Evolutionary conservation across 2,113 vertebrate species (phyloP).

Genomic region (Colistium nudipinnis): DNA sequence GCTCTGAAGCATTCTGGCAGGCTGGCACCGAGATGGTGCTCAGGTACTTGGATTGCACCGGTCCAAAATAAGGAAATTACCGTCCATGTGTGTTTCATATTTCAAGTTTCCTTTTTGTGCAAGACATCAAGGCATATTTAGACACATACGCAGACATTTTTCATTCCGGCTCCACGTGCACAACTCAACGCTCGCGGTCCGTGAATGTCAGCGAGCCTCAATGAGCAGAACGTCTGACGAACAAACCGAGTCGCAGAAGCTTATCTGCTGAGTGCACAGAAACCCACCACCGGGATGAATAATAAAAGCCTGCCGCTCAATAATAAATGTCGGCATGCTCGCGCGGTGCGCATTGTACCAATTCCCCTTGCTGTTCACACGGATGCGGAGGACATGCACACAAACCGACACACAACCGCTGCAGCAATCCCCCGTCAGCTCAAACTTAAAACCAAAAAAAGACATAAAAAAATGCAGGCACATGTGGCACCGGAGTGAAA

Average conservation of each 20-base stretch:
- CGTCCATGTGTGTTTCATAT: not conserved
- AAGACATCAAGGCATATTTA: no score
- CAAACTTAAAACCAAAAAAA: not conserved
- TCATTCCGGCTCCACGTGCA: conserved; percentile 35
- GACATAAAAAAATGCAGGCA: no score
- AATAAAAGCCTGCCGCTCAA: conserved; percentile 71
- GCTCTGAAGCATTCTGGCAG: conserved; percentile 9
- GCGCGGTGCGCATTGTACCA: conserved; percentile 59
- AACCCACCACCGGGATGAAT: conserved; percentile 73
- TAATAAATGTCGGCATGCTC: conserved; percentile 73
- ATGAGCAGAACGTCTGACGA: conserved; percentile 66
- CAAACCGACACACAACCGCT: conserved; percentile 23
- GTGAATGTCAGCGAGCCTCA: conserved; percentile 45
- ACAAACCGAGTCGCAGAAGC: conserved; percentile 70
- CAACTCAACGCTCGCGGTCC: conserved; percentile 63
- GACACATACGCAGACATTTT: conserved; percentile 55
- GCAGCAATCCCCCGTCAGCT: conserved; percentile 25
- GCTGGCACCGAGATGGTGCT: conserved; percentile 15
- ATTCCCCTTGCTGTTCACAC: conserved; percentile 45
- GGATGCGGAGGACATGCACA: conserved; percentile 53
- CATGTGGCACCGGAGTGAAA: not conserved
- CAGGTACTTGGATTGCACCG: conserved; percentile 22
- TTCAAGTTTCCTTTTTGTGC: no score
- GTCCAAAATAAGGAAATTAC: not conserved
- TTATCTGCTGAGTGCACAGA: conserved; percentile 68